phyloP scores from a whole-genome alignment of 2,888 invertebrate genomes.

The Leptopilina syphax region DNA sequence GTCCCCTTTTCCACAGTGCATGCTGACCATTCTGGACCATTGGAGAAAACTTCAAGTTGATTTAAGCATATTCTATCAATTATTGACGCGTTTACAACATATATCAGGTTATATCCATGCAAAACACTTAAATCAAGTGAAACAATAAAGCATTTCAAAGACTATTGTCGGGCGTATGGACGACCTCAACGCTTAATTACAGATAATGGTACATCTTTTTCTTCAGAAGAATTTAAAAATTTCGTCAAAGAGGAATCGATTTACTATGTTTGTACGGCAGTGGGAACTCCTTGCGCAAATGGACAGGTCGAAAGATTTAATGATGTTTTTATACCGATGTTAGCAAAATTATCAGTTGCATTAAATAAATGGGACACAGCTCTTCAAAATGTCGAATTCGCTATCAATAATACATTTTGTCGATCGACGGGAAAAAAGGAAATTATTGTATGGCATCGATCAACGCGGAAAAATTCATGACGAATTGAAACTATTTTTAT shows the following conservation, averaged over 20 bases:
- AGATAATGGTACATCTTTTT: too few species aligned
- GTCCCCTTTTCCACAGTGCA: not conserved
- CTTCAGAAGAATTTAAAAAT: too few species aligned
- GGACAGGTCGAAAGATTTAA: constrained; percentile 64
- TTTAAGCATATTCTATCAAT: not conserved
- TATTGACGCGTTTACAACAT: not conserved
- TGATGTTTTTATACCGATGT: constrained; percentile 57
- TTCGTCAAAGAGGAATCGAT: too few species aligned
- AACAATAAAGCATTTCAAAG: not conserved
- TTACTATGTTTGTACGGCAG: too few species aligned
- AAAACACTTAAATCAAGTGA: not conserved
- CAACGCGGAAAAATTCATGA: constrained; percentile 50
- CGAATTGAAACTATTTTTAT: not conserved
- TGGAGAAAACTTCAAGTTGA: not conserved
- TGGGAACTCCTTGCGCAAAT: constrained; percentile 60
- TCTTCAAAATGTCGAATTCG: constrained; percentile 57
- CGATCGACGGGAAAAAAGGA: constrained; percentile 60
- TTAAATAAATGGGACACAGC: constrained; percentile 56
- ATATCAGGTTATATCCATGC: not conserved
- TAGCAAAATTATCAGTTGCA: constrained; percentile 55
- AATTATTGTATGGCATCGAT: constrained; percentile 61
- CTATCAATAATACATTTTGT: constrained; percentile 61
- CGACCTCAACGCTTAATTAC: too few species aligned
- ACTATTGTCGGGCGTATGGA: not conserved
- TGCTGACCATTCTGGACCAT: not conserved